Percentiles rank a stretch among this genome's conserved stretches.
phyloP scores from a whole-genome alignment of 1,140 invertebrate genomes.

The Notospermus geniculatus region DNA sequence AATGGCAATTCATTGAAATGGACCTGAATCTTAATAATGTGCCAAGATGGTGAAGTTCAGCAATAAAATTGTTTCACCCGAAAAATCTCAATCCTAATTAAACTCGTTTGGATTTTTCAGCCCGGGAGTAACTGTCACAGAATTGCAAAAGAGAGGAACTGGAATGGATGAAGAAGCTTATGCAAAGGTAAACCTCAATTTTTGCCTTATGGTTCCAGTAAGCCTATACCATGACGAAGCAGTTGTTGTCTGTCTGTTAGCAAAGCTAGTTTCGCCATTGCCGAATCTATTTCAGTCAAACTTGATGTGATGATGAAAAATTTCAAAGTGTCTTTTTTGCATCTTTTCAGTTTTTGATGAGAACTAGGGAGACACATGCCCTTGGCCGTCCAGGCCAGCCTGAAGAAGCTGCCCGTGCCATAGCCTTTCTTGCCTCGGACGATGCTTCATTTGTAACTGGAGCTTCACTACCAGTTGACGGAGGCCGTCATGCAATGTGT shows the following conservation, averaged over 20 bases:
- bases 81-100: too few relatives aligned
- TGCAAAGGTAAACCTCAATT: conserved; percentile 36
- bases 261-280: background rate
- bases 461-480: conserved; percentile 76
- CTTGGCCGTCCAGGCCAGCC: conserved; percentile 73
- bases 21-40: too few relatives aligned
- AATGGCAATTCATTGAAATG: too few relatives aligned
- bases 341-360: conserved; percentile 66
- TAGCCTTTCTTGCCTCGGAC: conserved; percentile 81
- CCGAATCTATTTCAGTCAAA: background rate
- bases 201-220: too few relatives aligned
- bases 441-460: conserved; percentile 80
- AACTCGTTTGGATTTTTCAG: conserved; percentile 2
- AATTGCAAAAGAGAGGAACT: conserved; percentile 67
- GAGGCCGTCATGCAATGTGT: conserved; percentile 75
- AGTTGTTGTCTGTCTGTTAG: background rate
- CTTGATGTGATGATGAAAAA: background rate
- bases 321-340: background rate
- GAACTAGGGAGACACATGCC: conserved; percentile 73
- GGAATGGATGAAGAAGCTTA: conserved; percentile 70
- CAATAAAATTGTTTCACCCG: too few relatives aligned
- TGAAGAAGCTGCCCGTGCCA: conserved; percentile 75
- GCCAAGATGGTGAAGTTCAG: too few relatives aligned
- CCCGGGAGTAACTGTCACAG: conserved; percentile 64
- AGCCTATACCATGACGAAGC: background rate